Evolutionary conservation across 2,888 invertebrate genomes (phyloP).

Genomic region (Orthosia cruda): DNA sequence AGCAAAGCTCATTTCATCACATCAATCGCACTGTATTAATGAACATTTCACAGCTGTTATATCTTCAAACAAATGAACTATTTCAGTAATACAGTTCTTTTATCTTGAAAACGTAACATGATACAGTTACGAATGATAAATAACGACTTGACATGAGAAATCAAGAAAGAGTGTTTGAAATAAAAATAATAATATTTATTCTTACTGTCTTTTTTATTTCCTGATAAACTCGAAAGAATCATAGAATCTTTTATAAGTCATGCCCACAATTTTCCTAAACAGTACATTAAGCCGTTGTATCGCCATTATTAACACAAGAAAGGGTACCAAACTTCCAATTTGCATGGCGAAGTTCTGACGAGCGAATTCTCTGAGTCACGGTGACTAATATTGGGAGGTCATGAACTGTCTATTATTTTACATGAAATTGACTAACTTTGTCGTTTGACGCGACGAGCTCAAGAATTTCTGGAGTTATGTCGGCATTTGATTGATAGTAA

Average conservation of each 20-base stretch:
- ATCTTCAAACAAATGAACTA: slow-evolving; percentile 7
- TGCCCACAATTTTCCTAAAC: slow-evolving; percentile 24
- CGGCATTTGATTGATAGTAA: slow-evolving; percentile 53
- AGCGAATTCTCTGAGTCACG: slow-evolving; percentile 72
- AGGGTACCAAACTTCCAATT: slow-evolving; percentile 71
- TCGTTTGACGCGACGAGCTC: slow-evolving; percentile 42
- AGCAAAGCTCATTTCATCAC: neutral
- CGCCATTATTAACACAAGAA: slow-evolving; percentile 61
- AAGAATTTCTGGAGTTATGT: slow-evolving; percentile 50
- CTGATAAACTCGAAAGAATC: neutral
- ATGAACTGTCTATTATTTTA: slow-evolving; percentile 67
- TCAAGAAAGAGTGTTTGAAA: no score
- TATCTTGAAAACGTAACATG: slow-evolving; percentile 1
- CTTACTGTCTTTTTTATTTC: no score
- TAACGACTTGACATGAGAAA: neutral
- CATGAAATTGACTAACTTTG: slow-evolving; percentile 64
- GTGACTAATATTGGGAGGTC: slow-evolving; percentile 68
- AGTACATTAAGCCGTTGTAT: slow-evolving; percentile 59
- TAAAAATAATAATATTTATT: no score
- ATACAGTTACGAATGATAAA: slow-evolving; percentile 21
- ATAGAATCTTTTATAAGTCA: neutral
- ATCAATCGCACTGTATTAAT: neutral
- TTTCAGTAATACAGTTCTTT: neutral
- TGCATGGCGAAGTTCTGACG: slow-evolving; percentile 71
- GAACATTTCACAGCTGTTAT: neutral